These are phyloP conservation scores for Leptocoma aspasia DNA, from an alignment of 2,113 vertebrate genomes.

Conservation along the genomic window DNA sequence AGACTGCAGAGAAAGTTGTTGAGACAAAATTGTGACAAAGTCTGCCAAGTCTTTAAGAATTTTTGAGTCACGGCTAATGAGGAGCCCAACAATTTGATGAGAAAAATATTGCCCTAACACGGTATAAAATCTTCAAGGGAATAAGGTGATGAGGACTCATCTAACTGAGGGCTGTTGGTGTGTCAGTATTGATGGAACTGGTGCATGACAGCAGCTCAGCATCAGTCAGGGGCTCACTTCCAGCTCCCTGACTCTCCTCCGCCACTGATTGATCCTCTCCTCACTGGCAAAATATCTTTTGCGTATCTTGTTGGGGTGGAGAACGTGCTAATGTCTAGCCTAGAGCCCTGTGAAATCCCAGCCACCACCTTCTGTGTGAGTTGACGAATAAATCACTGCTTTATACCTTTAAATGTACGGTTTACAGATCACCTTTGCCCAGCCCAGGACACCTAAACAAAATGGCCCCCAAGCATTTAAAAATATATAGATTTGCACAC, in stretches of 20 bases:
- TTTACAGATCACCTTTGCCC: background rate
- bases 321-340: background rate
- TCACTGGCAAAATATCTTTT: background rate
- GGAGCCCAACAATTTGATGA: background rate
- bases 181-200: background rate
- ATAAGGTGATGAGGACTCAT: background rate
- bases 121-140: background rate
- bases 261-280: background rate
- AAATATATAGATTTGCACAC: background rate
- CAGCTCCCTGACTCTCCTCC: background rate
- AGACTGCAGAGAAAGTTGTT: background rate
- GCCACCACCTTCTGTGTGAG: background rate
- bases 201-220: background rate
- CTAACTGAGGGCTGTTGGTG: background rate
- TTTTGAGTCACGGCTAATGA: background rate
- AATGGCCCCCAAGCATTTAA: background rate
- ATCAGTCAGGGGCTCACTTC: background rate
- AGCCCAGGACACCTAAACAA: background rate
- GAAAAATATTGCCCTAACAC: background rate
- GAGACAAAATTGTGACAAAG: background rate
- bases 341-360: background rate
- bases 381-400: background rate
- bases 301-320: background rate
- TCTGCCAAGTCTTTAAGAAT: background rate
- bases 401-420: background rate